Evolutionary conservation across 1,140 invertebrate species (phyloP).

Genomic region (Trachymyrmex cornetzi): DNA sequence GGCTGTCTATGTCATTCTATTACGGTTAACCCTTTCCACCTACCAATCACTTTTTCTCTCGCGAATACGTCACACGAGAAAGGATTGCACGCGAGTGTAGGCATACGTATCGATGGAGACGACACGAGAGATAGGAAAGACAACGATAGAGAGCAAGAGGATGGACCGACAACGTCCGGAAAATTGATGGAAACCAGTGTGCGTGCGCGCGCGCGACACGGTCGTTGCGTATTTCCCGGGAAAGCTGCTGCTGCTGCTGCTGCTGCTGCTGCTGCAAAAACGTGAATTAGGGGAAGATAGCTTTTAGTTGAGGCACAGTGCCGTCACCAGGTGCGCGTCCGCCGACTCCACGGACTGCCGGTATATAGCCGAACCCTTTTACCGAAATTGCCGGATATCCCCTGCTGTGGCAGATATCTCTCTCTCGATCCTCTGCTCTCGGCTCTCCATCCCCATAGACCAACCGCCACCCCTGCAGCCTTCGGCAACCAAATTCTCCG

Average conservation of each 20-base stretch:
- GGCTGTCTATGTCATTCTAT: not conserved
- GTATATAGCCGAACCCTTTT: constrained; percentile 81
- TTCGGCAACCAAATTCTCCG: not conserved
- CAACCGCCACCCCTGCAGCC: not conserved
- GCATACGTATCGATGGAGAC: not conserved
- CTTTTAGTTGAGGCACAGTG: constrained; percentile 74
- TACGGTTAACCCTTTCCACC: not conserved
- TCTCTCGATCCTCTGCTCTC: not conserved
- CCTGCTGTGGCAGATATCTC: constrained; percentile 34
- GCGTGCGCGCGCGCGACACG: constrained; percentile 25
- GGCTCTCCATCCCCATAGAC: not conserved
- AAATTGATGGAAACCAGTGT: constrained; percentile 71
- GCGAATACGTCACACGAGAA: not conserved
- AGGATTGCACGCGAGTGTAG: not conserved
- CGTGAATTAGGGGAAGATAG: constrained; percentile 79
- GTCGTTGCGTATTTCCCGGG: constrained; percentile 65
- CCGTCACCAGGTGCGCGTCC: constrained; percentile 77
- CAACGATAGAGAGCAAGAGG: constrained; percentile 35
- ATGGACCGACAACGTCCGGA: constrained; percentile 43
- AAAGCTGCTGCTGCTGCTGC: not conserved
- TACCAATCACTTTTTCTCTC: constrained; percentile 22
- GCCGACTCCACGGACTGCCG: constrained; percentile 33
- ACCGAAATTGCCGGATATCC: constrained; percentile 80
- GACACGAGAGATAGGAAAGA: constrained; percentile 44
- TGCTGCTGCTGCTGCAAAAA: not conserved